Evolutionary conservation across 1,140 invertebrate genomes (phyloP), one percentile per base, ranked within the genome.

Genomic region (Aphaenogaster ashmeadi): DNA sequence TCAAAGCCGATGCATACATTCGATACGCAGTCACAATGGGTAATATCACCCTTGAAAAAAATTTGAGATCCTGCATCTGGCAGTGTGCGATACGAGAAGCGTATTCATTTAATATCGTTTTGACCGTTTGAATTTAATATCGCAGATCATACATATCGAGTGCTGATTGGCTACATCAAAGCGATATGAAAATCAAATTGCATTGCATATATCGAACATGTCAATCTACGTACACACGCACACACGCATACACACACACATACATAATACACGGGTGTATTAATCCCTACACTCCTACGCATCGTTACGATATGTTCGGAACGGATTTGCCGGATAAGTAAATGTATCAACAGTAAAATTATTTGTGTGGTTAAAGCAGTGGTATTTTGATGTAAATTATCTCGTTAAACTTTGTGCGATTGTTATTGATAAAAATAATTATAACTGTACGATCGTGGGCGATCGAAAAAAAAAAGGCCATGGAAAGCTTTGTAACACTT

Each of bases 81-180:
- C 79, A 72, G 11, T 18, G 11, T 18, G 79, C 15, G 38, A 83
- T 33, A 18, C 64, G 33, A 81, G 15, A 54, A 58, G 47, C 47
- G 21, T 66, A 21, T 79, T 36, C 44, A 52, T 83, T 83, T 72
- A 67, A 80, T 41, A 74, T 21, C 67, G 54, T 72, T 72, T 41
- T 27, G 15, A 15, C n/a, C 52, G 67, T 83, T 83, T 72, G 54
- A 69, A 72, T 83, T 36, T 72, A 47, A 71, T 72, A 44, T 72
- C 27, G 54, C 38, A 72, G 52, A 83, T 72, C 54, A 15, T 21
- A 15, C 5, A 58, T 38, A 74, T 8, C 18, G 44, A 62, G 52
- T 50, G 62, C 38, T 56, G 41, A 80, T 79, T 67, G 64, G 74
- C 47, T 56, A 80, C 60, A 67, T 86, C 74, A 86, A 79, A 79